A percentile compares a stretch with the other conserved stretches of the same genome.
Evolutionary conservation across 2,888 invertebrate genomes (phyloP).

Genomic region (Ectobius pallidus): DNA sequence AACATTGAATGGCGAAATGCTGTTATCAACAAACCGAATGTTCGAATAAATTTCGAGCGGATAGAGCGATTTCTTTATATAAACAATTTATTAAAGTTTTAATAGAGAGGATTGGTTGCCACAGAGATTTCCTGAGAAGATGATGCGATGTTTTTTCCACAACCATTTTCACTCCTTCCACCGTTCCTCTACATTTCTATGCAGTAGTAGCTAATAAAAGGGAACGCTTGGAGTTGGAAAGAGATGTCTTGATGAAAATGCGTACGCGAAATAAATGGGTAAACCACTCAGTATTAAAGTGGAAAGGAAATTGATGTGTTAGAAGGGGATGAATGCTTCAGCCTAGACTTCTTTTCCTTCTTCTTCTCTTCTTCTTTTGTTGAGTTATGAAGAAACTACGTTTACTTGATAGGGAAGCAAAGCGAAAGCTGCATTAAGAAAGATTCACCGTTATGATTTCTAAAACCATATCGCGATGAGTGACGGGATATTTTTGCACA

Average conservation of each 20-base stretch:
- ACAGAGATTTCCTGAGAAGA: neutral
- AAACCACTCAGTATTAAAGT: neutral
- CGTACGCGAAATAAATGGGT: neutral
- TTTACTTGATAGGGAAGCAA: neutral
- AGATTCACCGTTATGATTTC: neutral
- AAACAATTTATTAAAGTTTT: neutral
- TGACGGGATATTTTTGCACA: too few relatives aligned
- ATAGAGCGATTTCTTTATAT: neutral
- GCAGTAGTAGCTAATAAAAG: neutral
- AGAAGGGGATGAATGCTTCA: neutral
- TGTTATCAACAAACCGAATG: neutral
- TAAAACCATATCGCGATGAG: neutral
- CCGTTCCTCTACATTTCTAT: neutral
- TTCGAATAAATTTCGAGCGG: neutral
- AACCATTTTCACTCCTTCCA: neutral
- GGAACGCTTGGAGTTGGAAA: neutral
- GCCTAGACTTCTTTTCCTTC: too few relatives aligned
- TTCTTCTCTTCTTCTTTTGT: too few relatives aligned
- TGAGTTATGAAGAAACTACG: neutral
- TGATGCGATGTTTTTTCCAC: neutral
- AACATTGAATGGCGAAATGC: neutral
- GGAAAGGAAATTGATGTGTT: conserved; percentile 4
- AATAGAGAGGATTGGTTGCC: neutral
- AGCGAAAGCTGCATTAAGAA: neutral
- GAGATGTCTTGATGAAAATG: conserved; percentile 8